Base-by-base conservation (phyloP, 2,797 vertebrate genomes). In the Hemibagrus guttatus region DNA sequence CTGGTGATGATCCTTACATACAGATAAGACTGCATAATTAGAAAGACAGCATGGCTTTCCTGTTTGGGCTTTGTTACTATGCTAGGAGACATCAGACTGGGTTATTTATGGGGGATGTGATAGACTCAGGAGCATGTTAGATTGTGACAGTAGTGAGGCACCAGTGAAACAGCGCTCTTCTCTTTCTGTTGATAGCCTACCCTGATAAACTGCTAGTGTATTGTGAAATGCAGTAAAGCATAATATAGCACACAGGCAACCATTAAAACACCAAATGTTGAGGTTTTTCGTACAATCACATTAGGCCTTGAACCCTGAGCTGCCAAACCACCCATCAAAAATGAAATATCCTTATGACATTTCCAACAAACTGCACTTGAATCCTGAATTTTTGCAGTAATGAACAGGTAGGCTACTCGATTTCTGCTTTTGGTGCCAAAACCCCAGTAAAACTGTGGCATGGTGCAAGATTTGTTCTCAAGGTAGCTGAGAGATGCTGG, bases 21-120 rank as follows among this genome's bases (percentile, higher is more conserved):
- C 39, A 78, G 71, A 87, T 86, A 46, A 68, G 59, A 69, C 81
- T 90, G 83, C 93, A 91, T 91, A 86, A 88, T 91, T 90, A 58
- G 93, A 84, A 61, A 56, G 82, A 87, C 66, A 69, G 49, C 78
- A n/a, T 71, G 87, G 81, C 80, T 85, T 85, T 85, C 68, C 85
- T 89, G 68, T 83, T 63, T 87, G 87, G 76, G n/a, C 52, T 59
- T 23, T 66, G 84, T 85, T 91, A 54, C 90, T 91, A 90, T 92
- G 90, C 84, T 85, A 74, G 86, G 89, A 87, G 42, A 88, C 80
- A 84, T 88, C 66, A 87, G 76, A 82, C 83, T 87, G 88, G 87
- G 89, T 89, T 92, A 87, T 89, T 92, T 90, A 89, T 84, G 58
- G 78, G 78, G 39, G 17, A 84, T 68, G 72, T 76, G 52, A 82